Evolutionary conservation across 2,888 invertebrate genomes (phyloP).

Genomic region (Tyria jacobaeae): DNA sequence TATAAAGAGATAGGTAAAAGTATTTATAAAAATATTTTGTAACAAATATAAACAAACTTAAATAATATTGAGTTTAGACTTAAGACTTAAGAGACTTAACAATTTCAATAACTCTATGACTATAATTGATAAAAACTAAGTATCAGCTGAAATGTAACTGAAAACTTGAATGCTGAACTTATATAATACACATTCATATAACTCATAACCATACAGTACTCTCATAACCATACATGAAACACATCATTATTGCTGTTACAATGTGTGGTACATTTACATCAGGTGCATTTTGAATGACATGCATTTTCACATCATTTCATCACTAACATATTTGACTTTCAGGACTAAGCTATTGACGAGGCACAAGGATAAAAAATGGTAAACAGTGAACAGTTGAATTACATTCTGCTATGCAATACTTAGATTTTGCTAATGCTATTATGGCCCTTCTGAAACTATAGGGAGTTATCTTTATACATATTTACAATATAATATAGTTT

Average conservation of each 20-base stretch:
- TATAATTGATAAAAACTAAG: too few relatives aligned
- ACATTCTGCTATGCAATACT: constrained; percentile 72
- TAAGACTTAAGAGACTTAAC: too few relatives aligned
- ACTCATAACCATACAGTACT: constrained; percentile 2
- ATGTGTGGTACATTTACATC: constrained; percentile 13
- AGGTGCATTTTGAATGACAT: constrained; percentile 48
- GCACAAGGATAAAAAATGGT: constrained; percentile 95
- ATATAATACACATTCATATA: constrained; percentile 9
- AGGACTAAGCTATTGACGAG: constrained; percentile 95
- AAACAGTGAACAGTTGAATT: constrained; percentile 76
- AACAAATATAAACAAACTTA: too few relatives aligned
- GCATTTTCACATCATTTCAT: constrained; percentile 77
- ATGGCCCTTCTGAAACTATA: constrained; percentile 49
- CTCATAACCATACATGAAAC: constrained; percentile 1
- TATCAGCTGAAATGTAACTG: constrained; percentile 1
- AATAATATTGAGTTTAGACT: too few relatives aligned
- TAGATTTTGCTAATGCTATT: constrained; percentile 68
- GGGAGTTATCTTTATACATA: constrained; percentile 31
- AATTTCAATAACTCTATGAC: too few relatives aligned
- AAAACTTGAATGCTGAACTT: constrained; percentile 5
- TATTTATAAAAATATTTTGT: background rate
- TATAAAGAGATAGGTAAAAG: too few relatives aligned
- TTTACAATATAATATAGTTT: constrained; percentile 26
- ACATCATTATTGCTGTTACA: constrained; percentile 10
- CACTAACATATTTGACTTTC: constrained; percentile 88